A percentile compares a stretch with the other conserved stretches of the same genome.
These are phyloP conservation scores for Enoplosus armatus DNA, from an alignment of 2,797 vertebrate genomes.

Conservation along the genomic window DNA sequence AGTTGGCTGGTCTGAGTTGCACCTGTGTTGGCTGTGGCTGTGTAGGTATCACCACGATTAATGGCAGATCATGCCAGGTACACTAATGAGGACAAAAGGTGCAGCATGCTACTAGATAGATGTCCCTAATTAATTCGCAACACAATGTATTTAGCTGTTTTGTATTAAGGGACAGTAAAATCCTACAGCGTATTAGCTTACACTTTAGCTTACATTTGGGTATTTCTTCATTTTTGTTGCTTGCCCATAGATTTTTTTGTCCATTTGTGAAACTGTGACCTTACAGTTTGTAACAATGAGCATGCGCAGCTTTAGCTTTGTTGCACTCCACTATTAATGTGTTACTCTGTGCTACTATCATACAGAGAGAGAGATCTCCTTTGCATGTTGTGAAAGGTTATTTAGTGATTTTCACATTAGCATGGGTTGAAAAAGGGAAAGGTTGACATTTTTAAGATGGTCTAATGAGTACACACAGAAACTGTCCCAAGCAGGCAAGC, in stretches of 20 bases:
- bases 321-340: conserved; percentile 11
- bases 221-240: neutral
- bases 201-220: neutral
- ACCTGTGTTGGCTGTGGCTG: neutral
- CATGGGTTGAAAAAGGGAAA: conserved; percentile 46
- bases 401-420: conserved; percentile 52
- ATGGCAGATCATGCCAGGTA: neutral
- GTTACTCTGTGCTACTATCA: conserved; percentile 12
- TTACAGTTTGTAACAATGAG: neutral
- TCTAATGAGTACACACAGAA: conserved; percentile 50
- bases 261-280: conserved; percentile 3
- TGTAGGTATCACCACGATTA: neutral
- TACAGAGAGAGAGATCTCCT: neutral
- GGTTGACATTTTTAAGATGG: conserved; percentile 58
- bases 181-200: neutral
- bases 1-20: conserved; percentile 4
- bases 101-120: neutral
- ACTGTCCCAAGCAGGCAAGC: conserved; percentile 38
- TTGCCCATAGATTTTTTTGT: neutral
- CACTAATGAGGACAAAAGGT: conserved; percentile 1
- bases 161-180: neutral
- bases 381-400: conserved; percentile 62
- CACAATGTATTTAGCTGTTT: neutral
- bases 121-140: neutral
- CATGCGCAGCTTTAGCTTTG: conserved; percentile 4